Base-by-base conservation (phyloP, 1,140 invertebrate genomes). In the Mylabris phalerata region DNA sequence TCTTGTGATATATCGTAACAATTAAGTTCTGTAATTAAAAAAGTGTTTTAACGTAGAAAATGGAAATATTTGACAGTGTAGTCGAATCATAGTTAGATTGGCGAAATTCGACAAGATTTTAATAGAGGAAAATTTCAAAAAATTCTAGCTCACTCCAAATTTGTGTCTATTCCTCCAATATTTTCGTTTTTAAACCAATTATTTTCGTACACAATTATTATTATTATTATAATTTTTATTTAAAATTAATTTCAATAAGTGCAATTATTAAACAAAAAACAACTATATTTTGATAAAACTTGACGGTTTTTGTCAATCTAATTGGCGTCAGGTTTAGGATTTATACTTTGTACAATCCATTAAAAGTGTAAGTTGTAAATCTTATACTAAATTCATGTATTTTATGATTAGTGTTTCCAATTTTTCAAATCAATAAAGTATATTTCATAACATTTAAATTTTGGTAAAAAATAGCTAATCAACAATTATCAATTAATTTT, bases 321-420 rank as follows among this genome's bases (percentile, higher is more conserved):
- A 60, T 51, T 50, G 41, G 41, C 54, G 10, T 11, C 32, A 2
- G 44, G 32, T 56, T 56, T 56, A 56, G 49, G 50, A 52, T 60
- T 59, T 63, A 60, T 52, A 63, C 54, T 59, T 59, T 32, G 32
- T 32, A 32, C 32, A 32, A 32, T 32, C 32, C 32, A 32, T 32
- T 32, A 32, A 32, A 38, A 25, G 52, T 61, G 52, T 61, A 59
- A 59, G 47, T 57, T 59, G 45, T 48, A 43, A 61, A 58, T 40
- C 38, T 47, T 32, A 32, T 32, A 32, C 25, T 24, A 61, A 45
- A 55, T 64, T 51, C 44, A 52, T 65, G 63, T 65, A 59, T 64
- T 64, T 62, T 62, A 60, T 19, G 19, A 19, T 61, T 63, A 61
- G 47, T 59, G 59, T 61, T 62, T 61, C 52, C 47, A 55, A 44